Conservation (phyloP, 2,797 vertebrate genomes). For the Karalla daura region DNA sequence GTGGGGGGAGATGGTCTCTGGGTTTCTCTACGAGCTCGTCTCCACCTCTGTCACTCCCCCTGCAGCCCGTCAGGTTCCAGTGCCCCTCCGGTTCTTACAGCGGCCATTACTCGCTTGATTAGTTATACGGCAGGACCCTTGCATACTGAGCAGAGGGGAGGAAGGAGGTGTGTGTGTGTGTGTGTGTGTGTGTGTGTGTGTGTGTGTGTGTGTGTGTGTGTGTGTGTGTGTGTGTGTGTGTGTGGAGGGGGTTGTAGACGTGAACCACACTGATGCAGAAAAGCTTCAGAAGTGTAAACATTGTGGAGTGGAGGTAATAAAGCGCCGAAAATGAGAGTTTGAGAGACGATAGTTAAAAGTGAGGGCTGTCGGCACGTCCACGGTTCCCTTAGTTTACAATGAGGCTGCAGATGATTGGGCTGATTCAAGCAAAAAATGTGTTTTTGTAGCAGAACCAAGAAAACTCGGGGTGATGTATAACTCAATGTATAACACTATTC, state of each 20-base stretch:
- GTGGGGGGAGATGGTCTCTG: slow-evolving; percentile 34
- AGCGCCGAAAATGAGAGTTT: background rate
- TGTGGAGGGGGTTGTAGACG: no score
- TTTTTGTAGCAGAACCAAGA: background rate
- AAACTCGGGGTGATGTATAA: background rate
- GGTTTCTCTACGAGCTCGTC: slow-evolving; percentile 17
- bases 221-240: slow-evolving; percentile 5
- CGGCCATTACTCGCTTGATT: slow-evolving; percentile 69
- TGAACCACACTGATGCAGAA: slow-evolving; percentile 13
- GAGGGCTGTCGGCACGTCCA: no score
- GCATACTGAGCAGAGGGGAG: slow-evolving; percentile 58
- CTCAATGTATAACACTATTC: no score
- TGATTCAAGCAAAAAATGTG: no score
- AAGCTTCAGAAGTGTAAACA: slow-evolving; percentile 17
- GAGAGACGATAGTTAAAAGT: no score
- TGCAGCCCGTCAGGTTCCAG: slow-evolving; percentile 35
- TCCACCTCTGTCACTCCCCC: slow-evolving; percentile 17
- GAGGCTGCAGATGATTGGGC: background rate
- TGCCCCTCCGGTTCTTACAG: slow-evolving; percentile 53
- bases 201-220: background rate
- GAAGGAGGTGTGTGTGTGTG: slow-evolving; percentile 10
- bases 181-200: background rate
- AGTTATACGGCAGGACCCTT: slow-evolving; percentile 57
- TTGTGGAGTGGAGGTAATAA: background rate
- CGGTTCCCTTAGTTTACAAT: background rate